Evolutionary conservation across 92 coral and sea anemone genomes (phyloP).

Genomic region (Epizoanthus rinbou): DNA sequence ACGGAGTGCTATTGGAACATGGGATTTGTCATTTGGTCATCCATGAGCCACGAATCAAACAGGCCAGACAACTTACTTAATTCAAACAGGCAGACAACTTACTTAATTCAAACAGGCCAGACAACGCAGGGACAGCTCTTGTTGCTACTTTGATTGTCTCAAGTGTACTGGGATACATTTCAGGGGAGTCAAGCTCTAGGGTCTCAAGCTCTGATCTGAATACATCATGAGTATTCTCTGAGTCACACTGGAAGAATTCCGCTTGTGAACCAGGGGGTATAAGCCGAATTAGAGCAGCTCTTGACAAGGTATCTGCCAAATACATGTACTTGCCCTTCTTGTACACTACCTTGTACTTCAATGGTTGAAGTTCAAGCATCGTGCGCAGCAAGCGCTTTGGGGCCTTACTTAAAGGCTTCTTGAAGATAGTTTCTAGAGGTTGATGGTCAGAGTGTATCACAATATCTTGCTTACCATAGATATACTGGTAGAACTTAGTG

Average conservation of each 20-base stretch:
- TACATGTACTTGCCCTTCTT: conserved; percentile 41
- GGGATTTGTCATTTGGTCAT: conserved; percentile 39
- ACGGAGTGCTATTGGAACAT: conserved; percentile 32
- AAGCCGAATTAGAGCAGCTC: conserved; percentile 37
- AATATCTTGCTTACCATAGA: conserved; percentile 38
- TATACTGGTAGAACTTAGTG: conserved; percentile 48
- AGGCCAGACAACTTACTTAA: conserved; percentile 7
- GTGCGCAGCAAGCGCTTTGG: conserved; percentile 41
- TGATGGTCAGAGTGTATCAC: conserved; percentile 53
- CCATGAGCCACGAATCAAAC: conserved; percentile 15
- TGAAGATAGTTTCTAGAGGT: conserved; percentile 24
- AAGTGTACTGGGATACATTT: conserved; percentile 1
- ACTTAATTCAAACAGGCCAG: neutral
- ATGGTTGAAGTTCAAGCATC: conserved; percentile 41
- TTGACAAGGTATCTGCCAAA: conserved; percentile 48
- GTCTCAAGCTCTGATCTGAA: neutral
- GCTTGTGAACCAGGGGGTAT: neutral
- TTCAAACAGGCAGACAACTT: too few relatives aligned
- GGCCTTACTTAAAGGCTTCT: conserved; percentile 25
- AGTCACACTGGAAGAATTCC: too few relatives aligned
- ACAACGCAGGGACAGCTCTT: neutral
- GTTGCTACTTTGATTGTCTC: neutral
- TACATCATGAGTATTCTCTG: too few relatives aligned
- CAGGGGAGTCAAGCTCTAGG: conserved; percentile 21
- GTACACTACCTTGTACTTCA: conserved; percentile 45